These are phyloP conservation scores for Chironomus striatipennis DNA, from an alignment of 1,140 invertebrate genomes.

Conservation along the genomic window DNA sequence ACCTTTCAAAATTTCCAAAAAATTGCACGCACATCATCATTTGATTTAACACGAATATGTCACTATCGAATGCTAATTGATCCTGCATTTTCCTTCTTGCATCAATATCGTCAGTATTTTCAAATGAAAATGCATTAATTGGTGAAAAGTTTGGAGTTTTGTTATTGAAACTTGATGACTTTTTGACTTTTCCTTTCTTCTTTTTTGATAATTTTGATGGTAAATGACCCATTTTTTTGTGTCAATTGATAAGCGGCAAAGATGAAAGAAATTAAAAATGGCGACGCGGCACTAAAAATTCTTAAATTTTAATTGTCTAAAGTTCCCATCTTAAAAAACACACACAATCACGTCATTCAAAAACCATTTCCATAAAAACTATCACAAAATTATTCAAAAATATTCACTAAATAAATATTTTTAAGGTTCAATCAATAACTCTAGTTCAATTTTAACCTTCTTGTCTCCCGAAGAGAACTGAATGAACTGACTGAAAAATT, in stretches of 20 bases:
- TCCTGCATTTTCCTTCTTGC: slow-evolving; percentile 45
- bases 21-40: slow-evolving; percentile 66
- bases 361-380: too few species aligned
- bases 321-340: too few species aligned
- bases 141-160: background rate
- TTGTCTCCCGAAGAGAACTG: background rate
- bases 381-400: too few species aligned
- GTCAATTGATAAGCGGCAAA: too few species aligned
- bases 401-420: too few species aligned
- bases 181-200: background rate
- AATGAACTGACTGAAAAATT: background rate
- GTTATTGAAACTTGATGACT: background rate
- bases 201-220: background rate
- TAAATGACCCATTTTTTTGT: background rate
- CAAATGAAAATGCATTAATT: background rate
- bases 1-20: slow-evolving; percentile 68
- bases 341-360: too few species aligned
- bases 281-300: too few species aligned
- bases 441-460: background rate
- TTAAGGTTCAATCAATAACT: too few species aligned
- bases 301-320: too few species aligned
- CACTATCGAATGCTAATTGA: slow-evolving; percentile 50
- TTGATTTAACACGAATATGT: slow-evolving; percentile 66
- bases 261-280: too few species aligned
- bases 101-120: slow-evolving; percentile 40